These are phyloP conservation scores for Thalassoma bifasciatum DNA, from an alignment of 2,113 vertebrate species.

Conservation along the genomic window DNA sequence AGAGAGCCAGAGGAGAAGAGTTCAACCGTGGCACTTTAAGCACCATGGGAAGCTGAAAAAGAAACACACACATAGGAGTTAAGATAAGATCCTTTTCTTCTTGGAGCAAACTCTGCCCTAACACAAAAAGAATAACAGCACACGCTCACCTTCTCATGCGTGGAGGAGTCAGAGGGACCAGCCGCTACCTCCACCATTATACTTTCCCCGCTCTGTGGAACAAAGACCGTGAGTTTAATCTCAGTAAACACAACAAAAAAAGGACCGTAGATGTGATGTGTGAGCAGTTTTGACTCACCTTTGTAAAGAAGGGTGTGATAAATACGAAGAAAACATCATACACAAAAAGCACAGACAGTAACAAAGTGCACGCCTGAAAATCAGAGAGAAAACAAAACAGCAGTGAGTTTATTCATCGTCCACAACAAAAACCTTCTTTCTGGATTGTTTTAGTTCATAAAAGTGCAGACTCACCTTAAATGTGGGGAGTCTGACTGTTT, in stretches of 20 bases:
- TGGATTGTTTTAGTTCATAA: background rate
- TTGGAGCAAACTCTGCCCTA: background rate
- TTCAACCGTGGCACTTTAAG: constrained; percentile 95
- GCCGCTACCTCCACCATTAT: constrained; percentile 98
- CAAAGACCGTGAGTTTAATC: background rate
- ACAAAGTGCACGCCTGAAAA: constrained; percentile 92
- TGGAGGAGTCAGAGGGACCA: constrained; percentile 91
- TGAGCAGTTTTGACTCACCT: constrained; percentile 77
- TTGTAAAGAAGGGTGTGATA: constrained; percentile 93
- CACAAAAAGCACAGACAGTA: constrained; percentile 91
- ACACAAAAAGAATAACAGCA: background rate
- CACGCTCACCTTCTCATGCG: constrained; percentile 91
- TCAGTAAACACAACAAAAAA: background rate
- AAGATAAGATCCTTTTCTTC: background rate
- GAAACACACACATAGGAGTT: constrained; percentile 17
- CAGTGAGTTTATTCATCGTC: background rate
- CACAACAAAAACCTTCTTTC: background rate
- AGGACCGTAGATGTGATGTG: background rate
- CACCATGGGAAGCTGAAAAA: constrained; percentile 93
- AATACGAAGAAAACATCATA: constrained; percentile 98
- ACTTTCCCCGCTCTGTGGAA: constrained; percentile 90
- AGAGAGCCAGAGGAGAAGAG: constrained; percentile 89
- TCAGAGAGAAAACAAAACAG: constrained; percentile 6
- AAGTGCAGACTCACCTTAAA: constrained; percentile 87
- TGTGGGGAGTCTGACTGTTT: constrained; percentile 93